Base-by-base conservation (phyloP, 2,888 invertebrate species). In the Drosophila multiciliata region DNA sequence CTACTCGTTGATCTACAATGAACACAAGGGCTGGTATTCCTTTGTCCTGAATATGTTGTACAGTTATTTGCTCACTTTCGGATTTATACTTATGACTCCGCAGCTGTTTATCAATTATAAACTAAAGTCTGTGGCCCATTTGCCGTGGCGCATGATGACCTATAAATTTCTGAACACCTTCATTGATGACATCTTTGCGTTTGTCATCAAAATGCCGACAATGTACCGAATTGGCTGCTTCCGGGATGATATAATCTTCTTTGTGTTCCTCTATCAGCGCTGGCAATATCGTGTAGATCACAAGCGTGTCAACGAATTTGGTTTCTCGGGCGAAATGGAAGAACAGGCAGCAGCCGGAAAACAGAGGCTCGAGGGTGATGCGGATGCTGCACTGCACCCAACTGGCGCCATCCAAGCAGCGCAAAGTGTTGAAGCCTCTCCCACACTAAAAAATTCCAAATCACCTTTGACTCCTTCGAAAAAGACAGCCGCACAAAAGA, bases 81-180 rank as follows among this genome's bases (percentile, higher is more conserved):
- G 99, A 73, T 99, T 99, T 93, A 99, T 99, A 67, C 98, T 99
- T 98, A 99, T 99, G 99, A 99, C 99, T n/a, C 99, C 99, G 8
- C 99, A 99, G 93, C 94, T 99, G 74, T 99, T 99, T 92, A 99
- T 99, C 87, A 99, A 99, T 94, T 99, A 99, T 94, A 99, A 99
- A 93, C 93, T 99, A 86, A 99, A 99, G 92, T 99, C 99, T 23
- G 99, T 99, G 2, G 99, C 99, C 12, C 99, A 99, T 94, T 94
- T 99, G 86, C 99, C 99, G 6, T 99, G 99, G 99, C 95, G 99
- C 72, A 99, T 99, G 99, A 96, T 99, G 95, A 99, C 99, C 12
- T 99, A 99, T 93, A 99, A 99, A 94, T 99, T 99, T 93, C 95
- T 99, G 68, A 99, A 99, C 93, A 99, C 99, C 29, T 99, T 99